Conservation (phyloP, 2,113 vertebrate species). For the Dipodomys stephensi region DNA sequence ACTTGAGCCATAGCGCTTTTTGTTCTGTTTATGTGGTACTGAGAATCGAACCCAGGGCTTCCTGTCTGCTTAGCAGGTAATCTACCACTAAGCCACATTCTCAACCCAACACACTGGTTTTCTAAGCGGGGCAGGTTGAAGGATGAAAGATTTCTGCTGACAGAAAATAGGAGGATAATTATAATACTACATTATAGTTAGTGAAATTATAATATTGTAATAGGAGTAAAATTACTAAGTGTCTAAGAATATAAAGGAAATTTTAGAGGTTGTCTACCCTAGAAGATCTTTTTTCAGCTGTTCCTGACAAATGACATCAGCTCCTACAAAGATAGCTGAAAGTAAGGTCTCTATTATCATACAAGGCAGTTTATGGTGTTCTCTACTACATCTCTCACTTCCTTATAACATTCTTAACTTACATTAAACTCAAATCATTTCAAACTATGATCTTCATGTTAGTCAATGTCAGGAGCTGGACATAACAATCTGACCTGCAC, state of each 20-base stretch:
- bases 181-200: background rate
- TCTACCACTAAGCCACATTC: no score
- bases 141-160: background rate
- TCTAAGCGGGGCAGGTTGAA: background rate
- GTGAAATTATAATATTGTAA: no score
- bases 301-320: background rate
- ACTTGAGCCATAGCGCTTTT: background rate
- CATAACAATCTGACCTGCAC: background rate
- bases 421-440: background rate
- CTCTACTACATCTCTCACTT: background rate
- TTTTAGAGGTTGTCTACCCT: background rate
- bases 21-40: no score
- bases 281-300: background rate
- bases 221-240: conserved; percentile 6
- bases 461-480: background rate
- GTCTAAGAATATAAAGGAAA: conserved; percentile 1
- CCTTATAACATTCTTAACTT: conserved; percentile 34
- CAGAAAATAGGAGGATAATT: background rate
- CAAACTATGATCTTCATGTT: background rate
- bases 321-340: background rate
- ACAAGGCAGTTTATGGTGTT: background rate
- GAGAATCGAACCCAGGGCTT: no score
- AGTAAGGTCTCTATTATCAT: background rate
- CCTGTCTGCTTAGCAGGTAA: no score
- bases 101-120: background rate